A percentile compares a stretch with the other conserved stretches of the same genome.
Evolutionary conservation across 2,113 vertebrate species (phyloP).

Genomic region (Chiloscyllium plagiosum): DNA sequence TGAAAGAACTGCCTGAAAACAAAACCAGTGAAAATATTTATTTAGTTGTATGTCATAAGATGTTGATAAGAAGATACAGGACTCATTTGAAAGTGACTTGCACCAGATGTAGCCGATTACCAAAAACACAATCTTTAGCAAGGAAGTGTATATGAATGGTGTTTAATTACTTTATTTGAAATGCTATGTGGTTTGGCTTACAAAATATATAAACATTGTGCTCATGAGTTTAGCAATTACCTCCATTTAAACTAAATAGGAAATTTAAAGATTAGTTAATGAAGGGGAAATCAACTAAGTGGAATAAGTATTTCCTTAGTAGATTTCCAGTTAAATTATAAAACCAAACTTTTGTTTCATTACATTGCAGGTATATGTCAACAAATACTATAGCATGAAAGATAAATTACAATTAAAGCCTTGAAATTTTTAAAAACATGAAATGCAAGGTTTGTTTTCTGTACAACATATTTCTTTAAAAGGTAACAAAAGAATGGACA

Average conservation of each 20-base stretch:
- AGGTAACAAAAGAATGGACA: background rate
- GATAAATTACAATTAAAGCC: slow-evolving; percentile 77
- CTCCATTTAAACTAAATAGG: slow-evolving; percentile 46
- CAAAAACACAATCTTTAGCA: background rate
- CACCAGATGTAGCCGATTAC: background rate
- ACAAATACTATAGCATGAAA: slow-evolving; percentile 55
- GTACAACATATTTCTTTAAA: slow-evolving; percentile 49
- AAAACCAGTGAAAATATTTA: background rate
- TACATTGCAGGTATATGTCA: slow-evolving; percentile 51
- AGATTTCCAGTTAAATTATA: slow-evolving; percentile 61
- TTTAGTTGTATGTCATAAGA: background rate
- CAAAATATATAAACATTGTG: slow-evolving; percentile 47
- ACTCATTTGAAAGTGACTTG: background rate
- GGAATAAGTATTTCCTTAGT: slow-evolving; percentile 42
- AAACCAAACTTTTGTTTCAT: slow-evolving; percentile 48
- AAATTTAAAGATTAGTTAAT: slow-evolving; percentile 45
- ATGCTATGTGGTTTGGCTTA: slow-evolving; percentile 51
- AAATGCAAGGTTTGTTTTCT: slow-evolving; percentile 50
- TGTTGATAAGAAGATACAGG: background rate
- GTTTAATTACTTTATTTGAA: slow-evolving; percentile 62
- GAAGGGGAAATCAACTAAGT: slow-evolving; percentile 47
- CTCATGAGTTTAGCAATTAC: slow-evolving; percentile 46
- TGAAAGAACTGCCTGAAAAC: background rate
- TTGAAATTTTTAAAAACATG: slow-evolving; percentile 60
- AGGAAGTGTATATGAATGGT: slow-evolving; percentile 25